Evolutionary conservation across 2,113 vertebrate species (phyloP).

Genomic region (Bubo blakistoni): DNA sequence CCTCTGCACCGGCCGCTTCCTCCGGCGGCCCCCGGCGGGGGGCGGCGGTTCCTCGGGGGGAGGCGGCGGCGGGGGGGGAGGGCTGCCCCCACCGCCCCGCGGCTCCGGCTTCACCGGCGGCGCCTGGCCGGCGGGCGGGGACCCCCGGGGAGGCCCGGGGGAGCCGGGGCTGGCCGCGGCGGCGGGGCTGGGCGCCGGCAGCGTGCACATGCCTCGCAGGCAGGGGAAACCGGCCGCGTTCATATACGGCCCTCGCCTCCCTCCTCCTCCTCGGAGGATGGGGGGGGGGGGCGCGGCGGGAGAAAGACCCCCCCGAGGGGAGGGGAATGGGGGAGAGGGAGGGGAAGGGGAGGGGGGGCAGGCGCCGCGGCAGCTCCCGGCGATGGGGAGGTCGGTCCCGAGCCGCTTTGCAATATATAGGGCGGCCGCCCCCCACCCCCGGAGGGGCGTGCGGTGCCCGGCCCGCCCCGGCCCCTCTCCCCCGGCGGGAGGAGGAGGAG

Average conservation of each 20-base stretch:
- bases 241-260: slow-evolving; percentile 29
- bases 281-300: background rate
- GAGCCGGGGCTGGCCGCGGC: background rate
- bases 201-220: slow-evolving; percentile 34
- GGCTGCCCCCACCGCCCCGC: background rate
- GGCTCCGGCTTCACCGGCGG: slow-evolving; percentile 8
- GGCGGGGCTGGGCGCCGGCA: background rate
- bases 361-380: slow-evolving; percentile 66
- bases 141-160: background rate
- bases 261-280: background rate
- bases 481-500: background rate
- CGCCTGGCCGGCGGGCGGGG: background rate
- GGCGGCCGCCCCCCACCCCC: background rate
- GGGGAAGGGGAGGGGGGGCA: background rate
- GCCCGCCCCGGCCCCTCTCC: background rate
- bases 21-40: slow-evolving; percentile 76
- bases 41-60: slow-evolving; percentile 44
- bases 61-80: background rate
- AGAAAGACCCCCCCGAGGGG: background rate
- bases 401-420: slow-evolving; percentile 48
- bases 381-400: slow-evolving; percentile 82
- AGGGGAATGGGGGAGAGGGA: background rate
- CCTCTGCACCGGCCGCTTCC: slow-evolving; percentile 91
- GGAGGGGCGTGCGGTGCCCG: background rate
- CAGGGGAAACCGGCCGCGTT: background rate